Base-by-base conservation (phyloP, 2,113 vertebrate species). In the Stegostoma tigrinum region DNA sequence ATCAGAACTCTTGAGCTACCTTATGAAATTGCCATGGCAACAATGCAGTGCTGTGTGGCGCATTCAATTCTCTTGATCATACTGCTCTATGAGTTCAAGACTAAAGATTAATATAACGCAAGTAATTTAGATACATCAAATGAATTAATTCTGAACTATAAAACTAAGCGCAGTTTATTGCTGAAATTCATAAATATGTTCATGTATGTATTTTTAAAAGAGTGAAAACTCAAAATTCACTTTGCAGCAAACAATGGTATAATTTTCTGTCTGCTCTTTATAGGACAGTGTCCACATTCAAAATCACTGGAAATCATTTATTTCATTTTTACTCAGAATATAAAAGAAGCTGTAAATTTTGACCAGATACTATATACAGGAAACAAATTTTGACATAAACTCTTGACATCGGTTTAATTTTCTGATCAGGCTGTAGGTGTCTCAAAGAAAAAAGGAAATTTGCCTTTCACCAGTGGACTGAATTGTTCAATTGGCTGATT, bases 1-100 rank as follows among this genome's bases (percentile, higher is more conserved):
- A 97, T 97, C 97, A 97, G 96, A 95, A 95, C 95, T 97, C 97
- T 97, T 97, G 96, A 97, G 96, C 96, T 97, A 96, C 96, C 97
- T 97, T 97, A 96, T 95, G 95, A 96, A 95, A 97, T 98, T 98
- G 96, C 97, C 97, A 97, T 98, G 97, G 98, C 96, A 97, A 98
- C 34, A 24, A 96, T 97, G 96, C 96, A 94, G 96, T 97, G 96
- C 97, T 97, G 97, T 97, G 96, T 97, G 97, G 97, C 96, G 97
- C 96, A 97, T 97, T 97, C 96, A 96, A 96, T 97, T 97, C 97
- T 97, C 96, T 97, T 96, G 96, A 93, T 97, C 96, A 96, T 96
- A 96, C 96, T 97, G 97, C 96, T 96, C 93, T 45, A 17, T 95
- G 67, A 95, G 52, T 23, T 72, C 94, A 95, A 72, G 24, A 95